phyloP scores from a whole-genome alignment of 2,797 vertebrate species.

The Acanthurus leucopareius region DNA sequence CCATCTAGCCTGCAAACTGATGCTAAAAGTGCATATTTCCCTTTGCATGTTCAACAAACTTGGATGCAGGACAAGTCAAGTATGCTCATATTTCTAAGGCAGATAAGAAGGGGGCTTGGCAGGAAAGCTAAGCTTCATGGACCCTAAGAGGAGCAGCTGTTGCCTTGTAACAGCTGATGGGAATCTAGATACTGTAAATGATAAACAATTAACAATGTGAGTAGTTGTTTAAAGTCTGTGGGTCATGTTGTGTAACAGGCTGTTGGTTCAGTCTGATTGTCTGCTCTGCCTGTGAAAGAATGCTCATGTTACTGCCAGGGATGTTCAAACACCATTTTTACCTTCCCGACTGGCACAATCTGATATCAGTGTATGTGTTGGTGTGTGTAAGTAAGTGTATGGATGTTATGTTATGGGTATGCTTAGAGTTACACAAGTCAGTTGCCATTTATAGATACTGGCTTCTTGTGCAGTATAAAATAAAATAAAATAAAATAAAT shows the following conservation, averaged over 20 bases:
- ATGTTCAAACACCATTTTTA: too few species aligned
- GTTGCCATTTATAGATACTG: too few species aligned
- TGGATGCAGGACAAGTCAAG: neutral
- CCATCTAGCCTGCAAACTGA: neutral
- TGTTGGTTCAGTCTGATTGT: neutral
- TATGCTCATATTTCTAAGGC: neutral
- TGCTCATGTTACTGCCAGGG: neutral
- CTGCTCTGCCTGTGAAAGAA: neutral
- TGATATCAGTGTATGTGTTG: too few species aligned
- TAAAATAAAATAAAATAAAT: too few species aligned
- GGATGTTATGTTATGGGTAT: too few species aligned
- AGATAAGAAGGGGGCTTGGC: neutral
- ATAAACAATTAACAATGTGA: neutral
- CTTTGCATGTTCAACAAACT: neutral
- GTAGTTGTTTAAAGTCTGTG: neutral
- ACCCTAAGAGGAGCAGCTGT: too few species aligned
- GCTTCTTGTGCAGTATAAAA: too few species aligned
- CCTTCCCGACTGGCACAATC: too few species aligned
- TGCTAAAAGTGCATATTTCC: neutral
- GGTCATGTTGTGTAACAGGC: neutral
- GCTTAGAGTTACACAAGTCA: too few species aligned
- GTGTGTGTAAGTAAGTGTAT: too few species aligned
- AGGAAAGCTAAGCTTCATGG: neutral
- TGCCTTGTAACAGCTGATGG: too few species aligned
- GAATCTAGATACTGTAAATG: too few species aligned